Base-by-base conservation (phyloP, 2,888 invertebrate species). In the Temnothorax ravouxi region DNA sequence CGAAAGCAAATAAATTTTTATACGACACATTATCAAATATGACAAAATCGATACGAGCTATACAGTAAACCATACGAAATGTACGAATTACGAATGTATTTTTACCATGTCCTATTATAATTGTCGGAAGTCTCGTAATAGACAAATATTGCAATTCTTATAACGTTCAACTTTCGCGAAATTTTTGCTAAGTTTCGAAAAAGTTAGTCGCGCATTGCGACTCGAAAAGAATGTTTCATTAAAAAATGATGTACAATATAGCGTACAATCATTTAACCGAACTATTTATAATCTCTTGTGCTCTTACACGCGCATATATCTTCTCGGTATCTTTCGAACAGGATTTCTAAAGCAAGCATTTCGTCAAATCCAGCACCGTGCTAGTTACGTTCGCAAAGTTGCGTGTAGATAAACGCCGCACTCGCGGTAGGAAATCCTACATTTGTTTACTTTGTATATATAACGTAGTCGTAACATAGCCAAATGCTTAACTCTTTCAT, bases 371-470 rank as follows among this genome's bases (percentile, higher is more conserved):
- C 54, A n/a, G n/a, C 21, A 9, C 4, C 1, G 13, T 21, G 15
- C 29, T 15, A n/a, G 15, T 29, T 59, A 59, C 15, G 9, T 59
- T 25, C 59, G 29, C 6, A 29, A 59, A 59, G 59, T 59, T 29
- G 29, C 29, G 29, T 59, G 59, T 29, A 59, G 59, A 59, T 59
- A 59, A 59, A 59, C 59, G 59, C 59, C 13, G 56, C 56, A 25
- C 0, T 59, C 15, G 21, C 54, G 59, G 15, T 59, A 59, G 59
- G 15, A 59, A 59, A 59, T 59, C 6, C 59, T 15, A 21, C 59
- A 21, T 29, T 59, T 59, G 29, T 29, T 59, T 29, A 59, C 29
- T 59, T 59, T 29, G 59, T 15, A 29, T 29, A 59, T 15, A 25
- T 59, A 29, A 59, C 29, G 15, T 21, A 21, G 11, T 54, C 59